Percentiles rank a stretch among this genome's conserved stretches.
phyloP scores from a whole-genome alignment of 2,888 invertebrate genomes.

The Adelognathus sp. region DNA sequence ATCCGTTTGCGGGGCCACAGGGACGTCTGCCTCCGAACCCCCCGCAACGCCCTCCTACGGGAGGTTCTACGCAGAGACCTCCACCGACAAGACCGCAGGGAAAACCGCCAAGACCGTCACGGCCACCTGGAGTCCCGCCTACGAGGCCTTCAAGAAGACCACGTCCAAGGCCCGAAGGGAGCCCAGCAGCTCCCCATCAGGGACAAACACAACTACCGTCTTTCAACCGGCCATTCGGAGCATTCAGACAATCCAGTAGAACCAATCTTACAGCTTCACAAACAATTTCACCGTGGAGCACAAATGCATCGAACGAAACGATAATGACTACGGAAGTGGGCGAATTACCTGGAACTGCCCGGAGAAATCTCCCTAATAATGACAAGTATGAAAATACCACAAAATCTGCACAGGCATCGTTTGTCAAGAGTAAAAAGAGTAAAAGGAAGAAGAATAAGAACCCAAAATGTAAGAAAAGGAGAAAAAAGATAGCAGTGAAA shows the following conservation, averaged over 20 bases:
- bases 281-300: background rate
- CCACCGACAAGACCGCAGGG: background rate
- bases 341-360: background rate
- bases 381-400: background rate
- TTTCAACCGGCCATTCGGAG: background rate
- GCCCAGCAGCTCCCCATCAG: background rate
- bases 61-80: background rate
- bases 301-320: background rate
- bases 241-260: background rate
- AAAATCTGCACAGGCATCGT: background rate
- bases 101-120: background rate
- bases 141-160: background rate
- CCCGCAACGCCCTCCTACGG: background rate
- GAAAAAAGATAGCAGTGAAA: background rate
- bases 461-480: background rate
- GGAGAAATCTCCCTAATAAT: background rate
- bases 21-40: background rate
- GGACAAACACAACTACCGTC: background rate
- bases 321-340: background rate
- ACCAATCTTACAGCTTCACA: background rate
- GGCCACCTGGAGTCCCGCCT: background rate
- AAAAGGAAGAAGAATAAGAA: background rate
- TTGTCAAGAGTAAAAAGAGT: background rate
- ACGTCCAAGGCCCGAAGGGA: too few species aligned
- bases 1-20: background rate